A percentile compares a stretch with the other conserved stretches of the same genome.
phyloP scores from a whole-genome alignment of 1,140 invertebrate genomes.

The Tetragonula clypearis region DNA sequence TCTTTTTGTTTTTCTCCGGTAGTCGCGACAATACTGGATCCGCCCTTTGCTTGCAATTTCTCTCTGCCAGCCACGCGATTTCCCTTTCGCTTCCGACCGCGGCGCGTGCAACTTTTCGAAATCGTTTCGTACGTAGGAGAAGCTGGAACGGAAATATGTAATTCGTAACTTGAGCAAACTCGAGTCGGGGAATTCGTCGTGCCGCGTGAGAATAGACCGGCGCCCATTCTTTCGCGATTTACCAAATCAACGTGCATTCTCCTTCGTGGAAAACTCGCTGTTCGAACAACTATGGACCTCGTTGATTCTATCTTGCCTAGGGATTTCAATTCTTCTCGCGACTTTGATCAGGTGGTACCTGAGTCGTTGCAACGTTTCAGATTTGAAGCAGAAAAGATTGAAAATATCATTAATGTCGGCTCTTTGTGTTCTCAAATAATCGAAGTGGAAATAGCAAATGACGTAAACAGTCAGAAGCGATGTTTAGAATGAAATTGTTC shows the following conservation, averaged over 20 bases:
- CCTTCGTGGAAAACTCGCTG: not conserved
- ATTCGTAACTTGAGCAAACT: conserved; percentile 33
- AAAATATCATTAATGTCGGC: too few relatives aligned
- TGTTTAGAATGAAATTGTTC: not conserved
- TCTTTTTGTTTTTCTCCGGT: not conserved
- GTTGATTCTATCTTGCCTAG: not conserved
- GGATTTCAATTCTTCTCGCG: not conserved
- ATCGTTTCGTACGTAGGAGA: conserved; percentile 29
- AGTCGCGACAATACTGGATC: conserved; percentile 10
- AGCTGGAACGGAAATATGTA: conserved; percentile 27
- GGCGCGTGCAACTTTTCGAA: not conserved
- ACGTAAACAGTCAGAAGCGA: not conserved
- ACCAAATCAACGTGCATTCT: not conserved
- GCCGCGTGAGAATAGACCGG: not conserved
- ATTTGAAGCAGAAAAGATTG: too few relatives aligned
- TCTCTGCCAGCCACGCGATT: not conserved
- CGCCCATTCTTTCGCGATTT: conserved; percentile 12
- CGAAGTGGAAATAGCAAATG: not conserved
- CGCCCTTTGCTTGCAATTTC: conserved; percentile 35
- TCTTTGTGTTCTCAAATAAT: not conserved
- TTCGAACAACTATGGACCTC: too few relatives aligned
- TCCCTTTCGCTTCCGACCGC: not conserved
- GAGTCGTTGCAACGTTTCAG: too few relatives aligned
- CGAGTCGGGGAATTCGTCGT: conserved; percentile 22
- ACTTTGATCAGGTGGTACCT: too few relatives aligned